Percentiles rank a stretch among this genome's conserved stretches.
These are phyloP conservation scores for Coturnix japonica DNA, from an alignment of 2,113 vertebrate species.

Conservation along the genomic window DNA sequence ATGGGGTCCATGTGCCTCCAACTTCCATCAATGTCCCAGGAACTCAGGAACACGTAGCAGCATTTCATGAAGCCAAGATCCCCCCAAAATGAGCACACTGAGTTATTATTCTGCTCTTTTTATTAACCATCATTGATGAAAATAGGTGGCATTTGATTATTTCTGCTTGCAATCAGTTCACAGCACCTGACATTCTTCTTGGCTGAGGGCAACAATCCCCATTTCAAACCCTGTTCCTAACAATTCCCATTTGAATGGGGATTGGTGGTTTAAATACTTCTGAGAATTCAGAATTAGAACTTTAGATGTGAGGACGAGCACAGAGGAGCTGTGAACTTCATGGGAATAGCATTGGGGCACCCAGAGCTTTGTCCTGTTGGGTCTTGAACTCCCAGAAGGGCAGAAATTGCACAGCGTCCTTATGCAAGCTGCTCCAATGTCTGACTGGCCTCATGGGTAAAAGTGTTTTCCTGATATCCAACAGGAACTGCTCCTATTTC, in stretches of 20 bases:
- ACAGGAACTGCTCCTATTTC: not conserved
- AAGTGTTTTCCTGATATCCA: not conserved
- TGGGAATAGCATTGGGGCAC: not conserved
- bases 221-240: not conserved
- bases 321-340: not conserved
- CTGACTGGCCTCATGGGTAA: not conserved
- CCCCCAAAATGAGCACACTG: not conserved
- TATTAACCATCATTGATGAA: not conserved
- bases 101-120: not conserved
- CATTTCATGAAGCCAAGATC: not conserved
- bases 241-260: too few relatives aligned
- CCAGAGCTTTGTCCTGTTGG: not conserved
- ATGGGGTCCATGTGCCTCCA: not conserved
- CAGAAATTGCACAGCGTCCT: not conserved
- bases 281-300: not conserved
- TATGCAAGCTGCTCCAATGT: not conserved
- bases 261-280: not conserved
- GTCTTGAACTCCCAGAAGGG: not conserved
- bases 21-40: not conserved
- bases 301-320: not conserved
- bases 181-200: not conserved
- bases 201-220: not conserved
- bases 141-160: not conserved
- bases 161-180: not conserved
- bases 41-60: not conserved